Percentiles rank a stretch among this genome's conserved stretches.
Evolutionary conservation across 2,888 invertebrate genomes (phyloP).

Genomic region (Harmothoe impar): DNA sequence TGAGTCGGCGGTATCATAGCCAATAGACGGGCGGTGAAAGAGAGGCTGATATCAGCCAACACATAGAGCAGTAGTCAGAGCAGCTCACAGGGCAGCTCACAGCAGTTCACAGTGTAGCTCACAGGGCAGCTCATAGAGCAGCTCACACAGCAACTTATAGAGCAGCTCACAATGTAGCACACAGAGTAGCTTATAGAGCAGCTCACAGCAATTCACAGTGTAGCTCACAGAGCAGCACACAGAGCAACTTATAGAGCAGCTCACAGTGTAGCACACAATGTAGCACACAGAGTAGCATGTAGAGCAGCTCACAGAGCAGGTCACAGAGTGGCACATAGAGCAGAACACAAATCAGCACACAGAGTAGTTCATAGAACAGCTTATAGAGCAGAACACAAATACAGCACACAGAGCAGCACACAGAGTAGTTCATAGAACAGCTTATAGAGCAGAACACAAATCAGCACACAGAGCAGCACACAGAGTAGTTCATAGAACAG

Average conservation of each 20-base stretch:
- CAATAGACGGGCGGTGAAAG: no score
- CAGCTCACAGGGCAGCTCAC: no score
- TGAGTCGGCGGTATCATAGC: no score
- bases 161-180: no score
- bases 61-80: no score
- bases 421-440: background rate
- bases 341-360: background rate
- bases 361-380: background rate
- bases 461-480: background rate
- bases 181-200: no score
- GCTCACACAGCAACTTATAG: no score
- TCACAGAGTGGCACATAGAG: background rate
- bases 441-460: background rate
- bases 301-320: background rate
- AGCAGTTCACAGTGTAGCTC: no score
- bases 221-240: no score
- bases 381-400: background rate
- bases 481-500: background rate
- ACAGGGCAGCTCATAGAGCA: no score
- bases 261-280: background rate
- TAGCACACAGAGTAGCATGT: background rate
- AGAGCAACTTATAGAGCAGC: background rate
- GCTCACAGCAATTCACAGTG: no score
- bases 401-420: constrained; percentile 22
- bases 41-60: no score